Evolutionary conservation across 1,140 invertebrate genomes (phyloP), one percentile per base, ranked within the genome.

Genomic region (Sweltsa coloradensis): DNA sequence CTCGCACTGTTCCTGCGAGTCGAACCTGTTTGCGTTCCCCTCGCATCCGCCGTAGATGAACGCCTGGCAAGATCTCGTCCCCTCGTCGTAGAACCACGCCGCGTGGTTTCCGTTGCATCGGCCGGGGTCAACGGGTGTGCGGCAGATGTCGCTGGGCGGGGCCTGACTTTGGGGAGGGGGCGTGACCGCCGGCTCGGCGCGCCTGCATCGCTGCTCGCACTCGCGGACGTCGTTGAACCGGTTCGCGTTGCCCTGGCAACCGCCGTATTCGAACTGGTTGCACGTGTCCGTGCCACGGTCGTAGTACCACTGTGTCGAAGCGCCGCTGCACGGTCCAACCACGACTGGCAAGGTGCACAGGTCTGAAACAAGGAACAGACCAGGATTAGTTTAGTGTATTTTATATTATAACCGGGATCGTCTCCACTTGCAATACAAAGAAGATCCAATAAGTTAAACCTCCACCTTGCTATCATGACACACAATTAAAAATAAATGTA

Each of bases 31-130:
- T 14, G 76, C 77, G 58, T 89, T 92, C 36, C 88, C 88, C 39
- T 76, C 78, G 60, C 89, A 92, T 6, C 88, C 88, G 6, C 80
- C 78, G 58, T 87, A 92, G 4, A 74, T 66, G 60, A 92, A 91
- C 16, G 76, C 70, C 24, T 74, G 68, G 58, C 87, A 91, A 6
- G 57, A 62, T 29, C 69, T 65, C 1, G 60, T 63, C 0, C 63
- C 59, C 0, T 62, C 54, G 59, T 92, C 79, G 61, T 81, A 95
- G 68, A 83, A 90, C 73, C 79, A 93, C 18, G 74, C 70, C 0
- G 71, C 70, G 34, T 78, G 66, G 19, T 73, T 70, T 1, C 73
- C 72, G 18, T 72, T 61, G 54, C 89, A 93, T 42, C 80, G 78
- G 26, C 89, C 89, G 3, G 71, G 61, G 50, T 89, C 81, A 3